Base-by-base conservation (phyloP, 2,888 invertebrate genomes). In the Torymus aiolomorphi region DNA sequence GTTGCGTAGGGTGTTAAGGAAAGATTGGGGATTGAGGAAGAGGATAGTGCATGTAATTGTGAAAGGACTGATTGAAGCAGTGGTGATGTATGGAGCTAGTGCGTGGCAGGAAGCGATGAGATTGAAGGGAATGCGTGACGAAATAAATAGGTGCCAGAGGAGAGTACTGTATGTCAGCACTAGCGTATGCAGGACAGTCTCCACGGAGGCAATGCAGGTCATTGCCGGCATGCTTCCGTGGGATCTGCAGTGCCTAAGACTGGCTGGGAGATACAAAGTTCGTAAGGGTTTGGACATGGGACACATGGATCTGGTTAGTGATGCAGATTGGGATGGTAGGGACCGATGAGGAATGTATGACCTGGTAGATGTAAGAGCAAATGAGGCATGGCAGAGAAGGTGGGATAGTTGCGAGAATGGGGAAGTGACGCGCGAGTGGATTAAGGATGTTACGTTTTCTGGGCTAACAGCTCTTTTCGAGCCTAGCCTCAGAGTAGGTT, bases 111-210 rank as follows among this genome's bases (percentile, higher is more conserved):
- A 13, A 0, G 8, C 14, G 11, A 1, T 67, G 3, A 62, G 65
- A 0, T 8, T 52, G 0, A 66, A 73, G 52, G 5, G 70, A 0
- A 76, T 14, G 69, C 59, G 3, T 1, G 56, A 24, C 3, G 54
- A 56, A 3, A 14, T 75, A 13, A 75, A 67, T 52, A n/a, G 52
- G 3, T 51, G 20, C 11, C 66, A 66, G 57, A 13, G 74, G 8
- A 16, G 1, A 5, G 67, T 75, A 0, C 24, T 84, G 69, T 78
- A 78, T 78, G 82, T 82, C 0, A 79, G 83, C 56, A 3, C 76
- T 52, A 59, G 70, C 5, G 82, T 83, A 0, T 84, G 83, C 51
- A 75, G 82, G 24, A 84, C 83, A 0, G 82, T 84, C 0, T 83
- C 83, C 2, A 81, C 81, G 14, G 80, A 80, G 11, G 78, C 80